Percentiles rank a stretch among this genome's conserved stretches.
phyloP scores from a whole-genome alignment of 2,888 invertebrate species.

The Pycnomerus fuliginosus region DNA sequence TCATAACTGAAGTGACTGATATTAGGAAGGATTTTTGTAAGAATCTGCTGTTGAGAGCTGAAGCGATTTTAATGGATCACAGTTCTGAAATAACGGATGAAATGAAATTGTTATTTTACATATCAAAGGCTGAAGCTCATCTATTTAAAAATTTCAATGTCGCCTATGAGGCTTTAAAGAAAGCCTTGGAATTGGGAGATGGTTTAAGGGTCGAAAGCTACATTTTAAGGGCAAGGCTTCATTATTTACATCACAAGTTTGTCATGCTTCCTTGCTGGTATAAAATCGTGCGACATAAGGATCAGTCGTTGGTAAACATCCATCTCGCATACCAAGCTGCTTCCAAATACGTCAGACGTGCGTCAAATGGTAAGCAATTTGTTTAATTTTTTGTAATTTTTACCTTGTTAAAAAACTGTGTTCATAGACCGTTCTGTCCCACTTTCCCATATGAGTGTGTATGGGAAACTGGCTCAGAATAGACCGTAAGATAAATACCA shows the following conservation, averaged over 20 bases:
- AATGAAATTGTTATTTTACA: slow-evolving; percentile 2
- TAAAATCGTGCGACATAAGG: slow-evolving; percentile 6
- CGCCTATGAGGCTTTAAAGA: slow-evolving; percentile 6
- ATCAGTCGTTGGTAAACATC: slow-evolving; percentile 8
- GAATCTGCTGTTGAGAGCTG: background rate
- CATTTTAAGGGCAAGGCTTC: slow-evolving; percentile 2
- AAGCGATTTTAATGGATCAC: background rate
- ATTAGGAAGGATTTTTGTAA: background rate
- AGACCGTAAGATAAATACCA: background rate
- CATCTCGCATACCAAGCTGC: too few species aligned
- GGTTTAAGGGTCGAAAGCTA: too few species aligned
- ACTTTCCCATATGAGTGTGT: slow-evolving; percentile 1
- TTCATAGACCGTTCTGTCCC: background rate
- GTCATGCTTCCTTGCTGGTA: slow-evolving; percentile 10
- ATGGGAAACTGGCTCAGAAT: too few species aligned
- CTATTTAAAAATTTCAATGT: slow-evolving; percentile 4
- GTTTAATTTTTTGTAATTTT: too few species aligned
- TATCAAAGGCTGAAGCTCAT: slow-evolving; percentile 9
- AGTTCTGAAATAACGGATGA: background rate
- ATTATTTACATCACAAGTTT: slow-evolving; percentile 13
- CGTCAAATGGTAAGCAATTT: too few species aligned
- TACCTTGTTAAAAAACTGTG: too few species aligned
- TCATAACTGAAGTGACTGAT: slow-evolving; percentile 8
- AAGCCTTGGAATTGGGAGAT: background rate
- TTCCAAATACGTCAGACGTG: too few species aligned